Percentiles rank a stretch among this genome's conserved stretches.
Conservation (phyloP, 2,113 vertebrate genomes). For the Onychorhynchus coronatus region DNA sequence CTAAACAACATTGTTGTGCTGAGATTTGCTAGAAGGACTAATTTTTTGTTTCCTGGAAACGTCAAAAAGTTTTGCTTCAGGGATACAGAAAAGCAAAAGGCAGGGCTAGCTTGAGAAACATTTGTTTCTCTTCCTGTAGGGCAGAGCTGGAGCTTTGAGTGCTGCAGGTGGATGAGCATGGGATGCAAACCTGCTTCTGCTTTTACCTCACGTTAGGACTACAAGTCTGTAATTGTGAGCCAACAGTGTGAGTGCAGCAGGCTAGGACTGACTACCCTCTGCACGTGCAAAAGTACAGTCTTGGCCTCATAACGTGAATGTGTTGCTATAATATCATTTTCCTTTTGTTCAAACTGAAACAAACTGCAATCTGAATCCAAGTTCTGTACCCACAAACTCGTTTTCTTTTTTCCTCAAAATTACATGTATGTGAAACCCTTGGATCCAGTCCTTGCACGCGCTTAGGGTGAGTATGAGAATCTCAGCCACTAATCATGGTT, state of each 20-base stretch:
- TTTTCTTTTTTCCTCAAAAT: not conserved
- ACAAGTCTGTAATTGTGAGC: not conserved
- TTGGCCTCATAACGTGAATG: not conserved
- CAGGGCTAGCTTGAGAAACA: not conserved
- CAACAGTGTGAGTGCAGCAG: not conserved
- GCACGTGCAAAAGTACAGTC: not conserved
- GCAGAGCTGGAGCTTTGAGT: not conserved
- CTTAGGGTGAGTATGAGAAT: not conserved
- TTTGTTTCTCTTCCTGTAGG: not conserved
- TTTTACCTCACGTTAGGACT: not conserved
- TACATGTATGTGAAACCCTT: not conserved
- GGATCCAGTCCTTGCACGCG: not conserved
- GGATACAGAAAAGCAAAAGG: not conserved
- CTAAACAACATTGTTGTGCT: not conserved
- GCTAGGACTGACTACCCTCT: not conserved
- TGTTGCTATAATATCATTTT: not conserved
- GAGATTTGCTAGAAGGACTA: not conserved
- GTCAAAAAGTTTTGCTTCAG: not conserved
- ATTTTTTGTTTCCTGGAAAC: not conserved
- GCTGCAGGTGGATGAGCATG: not conserved
- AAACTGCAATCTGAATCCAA: not conserved
- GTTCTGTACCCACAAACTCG: not conserved
- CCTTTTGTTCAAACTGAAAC: not conserved
- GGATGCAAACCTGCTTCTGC: not conserved
- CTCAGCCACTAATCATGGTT: not conserved